These are phyloP conservation scores for Poecile montanus DNA, from an alignment of 2,797 vertebrate genomes.

Conservation along the genomic window DNA sequence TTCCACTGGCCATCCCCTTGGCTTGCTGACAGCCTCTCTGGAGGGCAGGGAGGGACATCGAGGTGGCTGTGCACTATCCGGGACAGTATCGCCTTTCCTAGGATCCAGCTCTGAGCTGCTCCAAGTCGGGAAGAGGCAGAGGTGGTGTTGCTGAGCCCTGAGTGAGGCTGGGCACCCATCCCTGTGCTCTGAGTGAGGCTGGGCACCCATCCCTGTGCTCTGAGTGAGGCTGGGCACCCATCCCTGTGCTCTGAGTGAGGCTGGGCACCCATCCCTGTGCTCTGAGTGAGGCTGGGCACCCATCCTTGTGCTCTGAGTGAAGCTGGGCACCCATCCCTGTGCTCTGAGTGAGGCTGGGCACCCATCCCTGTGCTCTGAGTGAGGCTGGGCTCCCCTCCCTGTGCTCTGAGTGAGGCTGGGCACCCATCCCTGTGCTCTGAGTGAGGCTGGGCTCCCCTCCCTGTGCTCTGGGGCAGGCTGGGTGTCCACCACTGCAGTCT, in stretches of 20 bases:
- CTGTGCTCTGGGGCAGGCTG: background rate
- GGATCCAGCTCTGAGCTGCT: background rate
- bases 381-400: background rate
- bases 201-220: background rate
- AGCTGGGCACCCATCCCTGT: too few species aligned
- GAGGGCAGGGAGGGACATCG: background rate
- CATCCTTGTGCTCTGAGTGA: background rate
- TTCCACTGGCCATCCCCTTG: background rate
- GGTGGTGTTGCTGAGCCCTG: background rate
- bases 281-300: too few species aligned
- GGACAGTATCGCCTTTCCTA: background rate
- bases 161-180: background rate
- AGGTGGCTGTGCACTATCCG: background rate
- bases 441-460: background rate
- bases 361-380: background rate
- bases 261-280: too few species aligned
- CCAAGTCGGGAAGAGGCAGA: accelerated
- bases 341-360: background rate
- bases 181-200: background rate
- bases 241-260: too few species aligned
- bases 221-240: too few species aligned
- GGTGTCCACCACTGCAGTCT: too few species aligned
- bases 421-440: background rate
- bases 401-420: background rate
- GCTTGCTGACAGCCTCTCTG: background rate